These are phyloP conservation scores for Thamnophis sirtalis DNA, from an alignment of 2,113 vertebrate species.

Conservation along the genomic window DNA sequence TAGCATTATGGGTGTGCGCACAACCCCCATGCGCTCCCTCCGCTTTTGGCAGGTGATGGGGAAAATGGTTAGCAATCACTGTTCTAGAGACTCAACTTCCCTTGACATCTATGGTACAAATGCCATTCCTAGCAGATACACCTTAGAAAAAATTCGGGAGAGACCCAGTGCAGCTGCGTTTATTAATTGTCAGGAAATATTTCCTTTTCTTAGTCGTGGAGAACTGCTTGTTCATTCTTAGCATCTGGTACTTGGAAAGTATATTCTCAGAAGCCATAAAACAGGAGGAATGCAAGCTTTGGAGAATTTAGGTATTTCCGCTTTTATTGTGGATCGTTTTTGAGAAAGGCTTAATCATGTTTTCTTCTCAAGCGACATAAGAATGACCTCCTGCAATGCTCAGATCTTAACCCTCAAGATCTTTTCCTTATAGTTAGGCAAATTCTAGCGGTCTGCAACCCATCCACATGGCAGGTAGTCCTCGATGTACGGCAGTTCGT, in stretches of 20 bases:
- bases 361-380: neutral
- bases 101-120: too few species aligned
- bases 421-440: neutral
- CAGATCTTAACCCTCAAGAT: neutral
- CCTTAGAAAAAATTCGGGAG: neutral
- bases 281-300: neutral
- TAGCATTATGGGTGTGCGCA: too few species aligned
- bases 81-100: too few species aligned
- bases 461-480: neutral
- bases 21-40: too few species aligned
- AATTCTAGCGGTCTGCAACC: neutral
- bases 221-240: neutral
- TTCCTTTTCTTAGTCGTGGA: neutral
- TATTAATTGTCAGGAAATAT: neutral
- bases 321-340: neutral
- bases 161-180: neutral
- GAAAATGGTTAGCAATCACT: too few species aligned
- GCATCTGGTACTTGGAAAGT: neutral
- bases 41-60: too few species aligned
- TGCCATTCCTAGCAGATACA: neutral
- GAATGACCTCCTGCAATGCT: neutral
- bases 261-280: neutral
- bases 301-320: neutral
- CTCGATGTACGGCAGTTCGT: too few species aligned
- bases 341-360: neutral